Evolutionary conservation across 2,797 vertebrate genomes (phyloP), one percentile per base, ranked within the genome.

Genomic region (Cephalopachus bancanus): DNA sequence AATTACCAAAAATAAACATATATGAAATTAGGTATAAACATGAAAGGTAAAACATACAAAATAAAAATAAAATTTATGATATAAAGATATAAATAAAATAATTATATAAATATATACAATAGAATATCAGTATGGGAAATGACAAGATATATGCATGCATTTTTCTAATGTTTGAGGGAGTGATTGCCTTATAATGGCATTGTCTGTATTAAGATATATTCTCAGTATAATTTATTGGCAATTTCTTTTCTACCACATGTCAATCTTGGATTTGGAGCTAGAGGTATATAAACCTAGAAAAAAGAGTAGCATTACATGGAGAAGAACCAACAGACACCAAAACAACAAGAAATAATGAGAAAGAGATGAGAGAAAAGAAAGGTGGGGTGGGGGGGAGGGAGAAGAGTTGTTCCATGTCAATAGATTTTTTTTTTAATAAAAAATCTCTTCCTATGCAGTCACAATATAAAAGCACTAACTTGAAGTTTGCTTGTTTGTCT

Each of bases 11-110:
- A 91, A 37, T 20, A 57, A 87, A 71, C 16, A 79, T 69, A 67
- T 30, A 53, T 89, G 55, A 93, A 93, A 89, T 85, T 81, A 84
- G 59, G 17, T 59, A 81, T 7, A 65, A 80, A 72, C 4, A 84
- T 33, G 87, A 37, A 60, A 89, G 76, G 85, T 44, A 55, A 15
- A 57, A 44, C n/a, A 86, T 78, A 51, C 0, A 53, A 84, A 72
- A 87, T 78, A 33, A 76, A 76, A 71, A 79, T 93, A 60, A 85
- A 17, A 30, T 57, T 49, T 51, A 11, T 37, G 60, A 78, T 15
- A 87, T n/a, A 74, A 74, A 89, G 14, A 30, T 19, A 83, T 15
- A 64, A 71, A 91, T 49, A 74, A 16, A 80, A 80, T 51, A 59
- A 22, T 60, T 81, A 5, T 24, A 37, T 51, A 69, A 60, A 74